A percentile compares a stretch with the other conserved stretches of the same genome.
These are phyloP conservation scores for Drosophila orosa DNA, from an alignment of 1,140 invertebrate genomes.

Conservation along the genomic window DNA sequence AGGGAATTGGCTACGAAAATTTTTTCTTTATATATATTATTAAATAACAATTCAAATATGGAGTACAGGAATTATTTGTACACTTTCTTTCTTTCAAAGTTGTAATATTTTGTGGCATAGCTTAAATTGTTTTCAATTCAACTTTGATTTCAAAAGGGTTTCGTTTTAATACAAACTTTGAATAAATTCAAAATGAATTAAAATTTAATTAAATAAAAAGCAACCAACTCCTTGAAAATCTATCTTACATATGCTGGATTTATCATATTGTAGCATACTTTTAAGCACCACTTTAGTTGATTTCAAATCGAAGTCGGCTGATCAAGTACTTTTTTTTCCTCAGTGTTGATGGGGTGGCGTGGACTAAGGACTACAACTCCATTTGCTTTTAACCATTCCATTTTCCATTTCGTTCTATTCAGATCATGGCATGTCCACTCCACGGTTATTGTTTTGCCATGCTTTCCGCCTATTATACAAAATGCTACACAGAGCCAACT, in stretches of 20 bases:
- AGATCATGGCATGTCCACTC: conserved; percentile 28
- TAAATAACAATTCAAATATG: too few relatives aligned
- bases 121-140: background rate
- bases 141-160: background rate
- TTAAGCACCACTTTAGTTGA: background rate
- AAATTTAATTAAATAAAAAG: too few relatives aligned
- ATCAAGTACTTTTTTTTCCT: too few relatives aligned
- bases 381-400: conserved; percentile 76
- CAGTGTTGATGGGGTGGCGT: background rate
- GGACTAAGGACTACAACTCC: conserved; percentile 55
- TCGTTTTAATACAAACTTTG: too few relatives aligned
- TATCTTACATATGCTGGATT: too few relatives aligned
- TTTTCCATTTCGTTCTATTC: conserved; percentile 39
- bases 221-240: too few relatives aligned
- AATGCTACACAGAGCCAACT: conserved; percentile 51
- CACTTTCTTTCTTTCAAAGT: too few relatives aligned
- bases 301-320: background rate
- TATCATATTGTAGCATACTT: too few relatives aligned
- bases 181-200: too few relatives aligned
- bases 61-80: too few relatives aligned
- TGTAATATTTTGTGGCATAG: background rate
- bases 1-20: too few relatives aligned
- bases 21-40: too few relatives aligned
- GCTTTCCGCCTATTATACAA: conserved; percentile 67
- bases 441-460: conserved; percentile 76